Percentiles rank a stretch among this genome's conserved stretches.
Evolutionary conservation across 2,888 invertebrate species (phyloP).

Genomic region (Scaptomyza reducta): DNA sequence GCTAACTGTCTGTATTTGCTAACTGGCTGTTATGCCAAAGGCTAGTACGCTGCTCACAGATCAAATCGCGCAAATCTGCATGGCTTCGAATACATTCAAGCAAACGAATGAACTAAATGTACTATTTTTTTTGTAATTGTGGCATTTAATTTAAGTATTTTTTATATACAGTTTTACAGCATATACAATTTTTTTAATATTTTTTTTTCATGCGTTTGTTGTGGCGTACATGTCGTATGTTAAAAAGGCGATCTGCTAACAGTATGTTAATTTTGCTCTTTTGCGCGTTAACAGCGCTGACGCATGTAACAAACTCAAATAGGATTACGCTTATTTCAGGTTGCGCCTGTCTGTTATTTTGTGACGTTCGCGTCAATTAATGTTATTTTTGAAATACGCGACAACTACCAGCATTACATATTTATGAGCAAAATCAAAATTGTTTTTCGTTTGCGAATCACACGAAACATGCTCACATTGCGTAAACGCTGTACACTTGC

Average conservation of each 20-base stretch:
- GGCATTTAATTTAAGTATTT: too few species aligned
- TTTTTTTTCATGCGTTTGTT: neutral
- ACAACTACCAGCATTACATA: neutral
- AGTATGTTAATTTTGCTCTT: slow-evolving; percentile 5
- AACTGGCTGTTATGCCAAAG: slow-evolving; percentile 25
- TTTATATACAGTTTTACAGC: too few species aligned
- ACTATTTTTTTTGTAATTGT: too few species aligned
- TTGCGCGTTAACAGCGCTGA: slow-evolving; percentile 17
- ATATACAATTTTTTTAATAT: too few species aligned
- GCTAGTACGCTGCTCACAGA: slow-evolving; percentile 27
- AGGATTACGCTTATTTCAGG: neutral
- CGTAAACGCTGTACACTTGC: neutral
- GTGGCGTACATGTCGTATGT: slow-evolving; percentile 5
- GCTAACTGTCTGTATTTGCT: slow-evolving; percentile 29
- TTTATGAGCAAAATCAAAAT: neutral
- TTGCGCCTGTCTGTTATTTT: neutral
- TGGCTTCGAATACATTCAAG: too few species aligned
- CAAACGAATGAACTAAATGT: too few species aligned
- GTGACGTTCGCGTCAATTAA: neutral
- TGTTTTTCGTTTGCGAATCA: neutral
- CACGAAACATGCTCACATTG: neutral
- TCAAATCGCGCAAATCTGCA: neutral
- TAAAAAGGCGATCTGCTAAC: neutral
- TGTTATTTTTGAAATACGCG: neutral
- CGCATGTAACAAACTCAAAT: neutral